Evolutionary conservation across 64 coral and sea anemone genomes (phyloP).

Genomic region (Dendronephthya gigantea): DNA sequence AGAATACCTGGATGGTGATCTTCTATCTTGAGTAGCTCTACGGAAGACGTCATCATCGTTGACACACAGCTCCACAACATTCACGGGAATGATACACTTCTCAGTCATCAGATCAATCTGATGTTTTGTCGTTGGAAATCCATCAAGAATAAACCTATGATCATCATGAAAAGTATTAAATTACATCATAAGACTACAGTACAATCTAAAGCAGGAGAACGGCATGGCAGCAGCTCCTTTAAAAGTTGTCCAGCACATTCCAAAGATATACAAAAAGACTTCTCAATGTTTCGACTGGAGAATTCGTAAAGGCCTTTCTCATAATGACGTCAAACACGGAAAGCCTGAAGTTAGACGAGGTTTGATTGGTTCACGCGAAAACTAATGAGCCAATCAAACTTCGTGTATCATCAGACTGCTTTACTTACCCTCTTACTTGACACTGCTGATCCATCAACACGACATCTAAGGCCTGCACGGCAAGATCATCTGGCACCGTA

Average conservation of each 20-base stretch:
- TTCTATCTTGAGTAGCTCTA: conserved; percentile 64
- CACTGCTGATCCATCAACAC: conserved; percentile 72
- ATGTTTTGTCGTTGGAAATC: conserved; percentile 58
- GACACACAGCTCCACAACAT: conserved; percentile 67
- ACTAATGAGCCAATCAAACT: too few relatives aligned
- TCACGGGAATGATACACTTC: conserved; percentile 86
- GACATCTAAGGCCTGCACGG: conserved; percentile 69
- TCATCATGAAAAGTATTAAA: neutral
- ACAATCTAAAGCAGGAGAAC: too few relatives aligned
- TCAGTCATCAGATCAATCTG: conserved; percentile 92
- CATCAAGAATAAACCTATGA: conserved; percentile 74
- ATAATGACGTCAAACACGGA: too few relatives aligned
- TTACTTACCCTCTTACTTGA: conserved; percentile 74
- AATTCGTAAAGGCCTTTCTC: too few relatives aligned
- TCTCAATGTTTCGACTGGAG: too few relatives aligned
- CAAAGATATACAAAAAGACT: too few relatives aligned
- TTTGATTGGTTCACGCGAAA: too few relatives aligned
- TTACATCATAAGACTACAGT: neutral
- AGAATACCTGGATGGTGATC: conserved; percentile 54
- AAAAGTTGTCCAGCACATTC: too few relatives aligned
- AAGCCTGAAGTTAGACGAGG: too few relatives aligned
- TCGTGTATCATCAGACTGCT: too few relatives aligned
- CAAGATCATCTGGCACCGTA: conserved; percentile 75
- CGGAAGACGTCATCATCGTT: conserved; percentile 73
- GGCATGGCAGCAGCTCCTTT: too few relatives aligned